phyloP scores from a whole-genome alignment of 2,113 vertebrate species.

The Arenaria interpres region DNA sequence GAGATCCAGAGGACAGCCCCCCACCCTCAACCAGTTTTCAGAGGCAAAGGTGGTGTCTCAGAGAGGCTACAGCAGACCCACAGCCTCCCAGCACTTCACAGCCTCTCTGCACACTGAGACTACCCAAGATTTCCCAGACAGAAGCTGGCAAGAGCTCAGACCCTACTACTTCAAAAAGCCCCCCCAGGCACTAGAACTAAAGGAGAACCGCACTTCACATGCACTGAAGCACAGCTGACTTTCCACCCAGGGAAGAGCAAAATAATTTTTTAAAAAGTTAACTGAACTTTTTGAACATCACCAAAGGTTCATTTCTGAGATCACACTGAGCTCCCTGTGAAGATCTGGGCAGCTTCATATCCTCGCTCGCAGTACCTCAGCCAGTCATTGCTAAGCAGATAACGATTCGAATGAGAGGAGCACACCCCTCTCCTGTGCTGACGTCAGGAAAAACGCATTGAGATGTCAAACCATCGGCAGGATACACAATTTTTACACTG shows the following conservation, averaged over 20 bases:
- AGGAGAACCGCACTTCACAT: conserved; percentile 33
- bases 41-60: background rate
- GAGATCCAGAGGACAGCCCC: background rate
- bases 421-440: background rate
- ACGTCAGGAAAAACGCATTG: background rate
- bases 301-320: conserved; percentile 39
- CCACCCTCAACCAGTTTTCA: background rate
- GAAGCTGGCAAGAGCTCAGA: background rate
- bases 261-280: conserved; percentile 50
- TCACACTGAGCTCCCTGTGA: conserved; percentile 46
- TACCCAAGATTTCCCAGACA: background rate
- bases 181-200: conserved; percentile 36
- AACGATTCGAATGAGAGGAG: background rate
- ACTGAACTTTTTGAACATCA: conserved; percentile 54
- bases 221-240: conserved; percentile 35
- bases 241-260: conserved; percentile 13
- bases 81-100: background rate
- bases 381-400: background rate
- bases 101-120: conserved; percentile 13
- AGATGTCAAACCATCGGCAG: background rate
- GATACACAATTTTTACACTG: too few relatives aligned
- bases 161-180: conserved; percentile 55
- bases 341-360: conserved; percentile 24
- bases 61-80: background rate
- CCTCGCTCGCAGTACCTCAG: background rate